Percentiles rank a stretch among this genome's conserved stretches.
Conservation (phyloP, 2,797 vertebrate genomes). For the Myripristis murdjan region DNA sequence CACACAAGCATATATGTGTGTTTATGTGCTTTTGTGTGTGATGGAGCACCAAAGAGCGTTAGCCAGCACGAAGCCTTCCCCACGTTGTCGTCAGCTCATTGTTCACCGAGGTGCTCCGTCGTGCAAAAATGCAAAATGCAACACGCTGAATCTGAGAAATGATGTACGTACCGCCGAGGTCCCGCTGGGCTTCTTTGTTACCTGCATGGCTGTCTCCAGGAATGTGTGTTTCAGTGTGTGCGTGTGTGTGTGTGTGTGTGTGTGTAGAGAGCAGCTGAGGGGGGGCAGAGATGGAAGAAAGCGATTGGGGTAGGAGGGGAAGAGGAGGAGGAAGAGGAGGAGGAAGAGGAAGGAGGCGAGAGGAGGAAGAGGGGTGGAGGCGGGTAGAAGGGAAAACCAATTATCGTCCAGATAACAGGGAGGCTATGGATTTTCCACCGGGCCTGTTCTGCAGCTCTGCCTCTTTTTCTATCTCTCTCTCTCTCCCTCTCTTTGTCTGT, state of each 20-base stretch:
- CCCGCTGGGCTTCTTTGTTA: constrained; percentile 52
- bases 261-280: constrained; percentile 21
- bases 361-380: constrained; percentile 5
- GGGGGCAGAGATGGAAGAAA: background rate
- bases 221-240: no score
- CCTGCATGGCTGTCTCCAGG: constrained; percentile 36
- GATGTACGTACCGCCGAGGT: constrained; percentile 23
- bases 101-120: constrained; percentile 27
- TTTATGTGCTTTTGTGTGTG: constrained; percentile 15
- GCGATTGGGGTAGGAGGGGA: constrained; percentile 21
- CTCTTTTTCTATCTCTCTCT: constrained; percentile 44
- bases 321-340: constrained; percentile 34
- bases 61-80: constrained; percentile 40
- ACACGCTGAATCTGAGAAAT: constrained; percentile 19
- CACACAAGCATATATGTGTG: constrained; percentile 9
- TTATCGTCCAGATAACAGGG: constrained; percentile 81
- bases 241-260: constrained; percentile 12
- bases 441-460: constrained; percentile 58
- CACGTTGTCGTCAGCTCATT: constrained; percentile 23
- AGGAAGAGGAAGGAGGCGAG: constrained; percentile 48
- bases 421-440: constrained; percentile 81
- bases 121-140: constrained; percentile 29
- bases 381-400: constrained; percentile 82
- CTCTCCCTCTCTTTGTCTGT: constrained; percentile 51
- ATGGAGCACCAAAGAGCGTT: constrained; percentile 31